A percentile compares a stretch with the other conserved stretches of the same genome.
These are phyloP conservation scores for Leptestheria dahalacensis DNA, from an alignment of 1,140 invertebrate species.

Conservation along the genomic window DNA sequence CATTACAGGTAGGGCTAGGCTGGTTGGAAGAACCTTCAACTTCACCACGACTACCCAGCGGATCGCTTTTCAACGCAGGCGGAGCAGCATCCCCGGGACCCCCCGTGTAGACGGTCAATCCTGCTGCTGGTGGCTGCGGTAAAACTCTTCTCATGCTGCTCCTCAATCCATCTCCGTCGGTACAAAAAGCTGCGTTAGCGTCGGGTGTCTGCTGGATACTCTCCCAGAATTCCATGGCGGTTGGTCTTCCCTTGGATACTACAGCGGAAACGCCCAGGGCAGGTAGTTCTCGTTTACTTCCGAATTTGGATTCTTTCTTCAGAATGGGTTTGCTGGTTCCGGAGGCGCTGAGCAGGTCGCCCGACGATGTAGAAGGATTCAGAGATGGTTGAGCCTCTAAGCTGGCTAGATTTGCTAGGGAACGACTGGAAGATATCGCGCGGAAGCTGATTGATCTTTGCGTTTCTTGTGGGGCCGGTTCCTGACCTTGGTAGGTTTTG, in stretches of 20 bases:
- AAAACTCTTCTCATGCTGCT: constrained; percentile 13
- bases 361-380: background rate
- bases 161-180: background rate
- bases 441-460: background rate
- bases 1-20: constrained; percentile 20
- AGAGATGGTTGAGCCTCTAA: background rate
- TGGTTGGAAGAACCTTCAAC: constrained; percentile 22
- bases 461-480: background rate
- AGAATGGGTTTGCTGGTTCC: constrained; percentile 3
- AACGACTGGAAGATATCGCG: background rate
- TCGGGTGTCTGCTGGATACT: constrained; percentile 12
- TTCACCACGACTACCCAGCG: constrained; percentile 15
- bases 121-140: constrained; percentile 3
- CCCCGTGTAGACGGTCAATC: constrained; percentile 2
- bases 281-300: constrained; percentile 9
- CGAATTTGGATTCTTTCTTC: constrained; percentile 8
- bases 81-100: background rate
- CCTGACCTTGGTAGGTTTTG: background rate
- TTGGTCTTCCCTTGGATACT: constrained; percentile 15
- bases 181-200: background rate
- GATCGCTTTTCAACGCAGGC: background rate
- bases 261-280: constrained; percentile 10
- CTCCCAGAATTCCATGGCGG: constrained; percentile 24
- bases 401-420: constrained; percentile 2
- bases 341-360: background rate